These are phyloP conservation scores for Peromyscus aztecus DNA, from an alignment of 2,797 vertebrate species.

Conservation along the genomic window DNA sequence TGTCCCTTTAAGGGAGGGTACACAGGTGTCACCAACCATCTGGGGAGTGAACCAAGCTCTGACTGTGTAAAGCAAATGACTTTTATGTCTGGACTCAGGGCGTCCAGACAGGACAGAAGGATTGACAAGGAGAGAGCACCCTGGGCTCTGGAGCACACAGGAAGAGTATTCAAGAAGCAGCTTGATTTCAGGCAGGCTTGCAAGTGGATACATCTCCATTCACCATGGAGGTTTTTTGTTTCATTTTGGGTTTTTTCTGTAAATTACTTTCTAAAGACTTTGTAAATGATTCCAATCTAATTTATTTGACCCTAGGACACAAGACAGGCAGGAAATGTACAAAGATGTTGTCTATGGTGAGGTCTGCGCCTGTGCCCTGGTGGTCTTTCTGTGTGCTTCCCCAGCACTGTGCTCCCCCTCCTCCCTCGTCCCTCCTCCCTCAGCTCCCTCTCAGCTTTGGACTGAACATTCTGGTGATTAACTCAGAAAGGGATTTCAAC, in stretches of 20 bases:
- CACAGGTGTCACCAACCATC: neutral
- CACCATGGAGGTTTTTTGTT: neutral
- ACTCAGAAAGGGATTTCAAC: constrained; percentile 71
- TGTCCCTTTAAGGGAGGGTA: neutral
- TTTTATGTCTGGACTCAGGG: neutral
- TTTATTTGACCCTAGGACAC: constrained; percentile 19
- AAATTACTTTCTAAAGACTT: neutral
- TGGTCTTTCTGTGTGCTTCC: neutral
- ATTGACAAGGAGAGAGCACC: fast-evolving
- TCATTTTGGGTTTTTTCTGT: neutral
- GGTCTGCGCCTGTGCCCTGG: neutral
- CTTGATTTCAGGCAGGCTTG: neutral
- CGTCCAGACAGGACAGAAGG: fast-evolving
- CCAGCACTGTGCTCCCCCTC: neutral
- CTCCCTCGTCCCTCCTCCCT: neutral
- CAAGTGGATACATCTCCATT: neutral
- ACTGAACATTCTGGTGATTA: constrained; percentile 44
- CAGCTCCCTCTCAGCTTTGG: neutral
- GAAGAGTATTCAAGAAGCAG: neutral
- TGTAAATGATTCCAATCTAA: neutral
- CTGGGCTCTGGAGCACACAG: neutral
- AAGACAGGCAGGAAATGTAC: neutral
- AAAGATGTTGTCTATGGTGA: neutral
- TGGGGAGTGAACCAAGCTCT: neutral
- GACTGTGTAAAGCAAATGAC: neutral